A percentile compares a stretch with the other conserved stretches of the same genome.
Evolutionary conservation across 2,113 vertebrate genomes (phyloP).

Genomic region (Oceanodroma tethys): DNA sequence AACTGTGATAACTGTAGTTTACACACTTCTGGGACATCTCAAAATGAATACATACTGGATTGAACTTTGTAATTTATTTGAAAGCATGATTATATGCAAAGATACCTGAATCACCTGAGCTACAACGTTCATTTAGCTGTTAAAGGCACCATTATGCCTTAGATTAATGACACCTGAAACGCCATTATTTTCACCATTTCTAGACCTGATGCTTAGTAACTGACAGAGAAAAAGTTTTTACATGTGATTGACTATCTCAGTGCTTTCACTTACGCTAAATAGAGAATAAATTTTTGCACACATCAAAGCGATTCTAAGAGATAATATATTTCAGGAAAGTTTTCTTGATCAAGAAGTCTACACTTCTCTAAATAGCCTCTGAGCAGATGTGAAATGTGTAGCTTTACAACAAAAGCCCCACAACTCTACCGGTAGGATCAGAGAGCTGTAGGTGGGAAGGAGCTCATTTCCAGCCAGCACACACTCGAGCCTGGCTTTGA

Average conservation of each 20-base stretch:
- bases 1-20: not conserved
- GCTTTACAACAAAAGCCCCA: not conserved
- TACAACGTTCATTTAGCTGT: conserved; percentile 8
- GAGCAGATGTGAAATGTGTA: not conserved
- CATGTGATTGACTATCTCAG: not conserved
- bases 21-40: not conserved
- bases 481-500: not conserved
- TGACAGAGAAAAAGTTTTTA: not conserved
- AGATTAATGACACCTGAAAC: conserved; percentile 51
- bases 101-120: conserved; percentile 30
- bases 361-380: not conserved
- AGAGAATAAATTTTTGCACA: not conserved
- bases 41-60: not conserved
- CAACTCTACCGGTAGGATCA: not conserved
- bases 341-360: not conserved
- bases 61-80: not conserved
- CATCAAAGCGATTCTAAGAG: not conserved
- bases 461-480: not conserved
- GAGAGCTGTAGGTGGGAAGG: not conserved
- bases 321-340: not conserved
- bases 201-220: not conserved
- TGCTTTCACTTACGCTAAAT: not conserved
- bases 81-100: conserved; percentile 28
- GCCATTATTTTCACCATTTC: conserved; percentile 32
- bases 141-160: conserved; percentile 6